These are phyloP conservation scores for Therioaphis trifolii DNA, from an alignment of 2,888 invertebrate genomes.

Conservation along the genomic window DNA sequence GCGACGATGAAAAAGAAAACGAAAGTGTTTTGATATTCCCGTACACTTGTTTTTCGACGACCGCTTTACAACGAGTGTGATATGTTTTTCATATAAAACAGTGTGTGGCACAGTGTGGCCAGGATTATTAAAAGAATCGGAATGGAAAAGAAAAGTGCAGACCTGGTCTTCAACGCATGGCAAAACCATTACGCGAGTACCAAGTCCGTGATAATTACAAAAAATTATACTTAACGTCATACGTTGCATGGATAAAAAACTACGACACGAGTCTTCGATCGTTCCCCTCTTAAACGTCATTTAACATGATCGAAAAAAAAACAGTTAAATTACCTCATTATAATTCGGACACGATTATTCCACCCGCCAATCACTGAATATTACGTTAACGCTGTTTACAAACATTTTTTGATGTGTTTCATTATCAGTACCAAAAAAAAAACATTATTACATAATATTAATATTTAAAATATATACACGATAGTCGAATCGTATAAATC, in stretches of 20 bases:
- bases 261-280: background rate
- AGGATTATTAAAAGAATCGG: conserved; percentile 39
- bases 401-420: background rate
- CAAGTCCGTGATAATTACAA: conserved; percentile 37
- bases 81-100: conserved; percentile 1
- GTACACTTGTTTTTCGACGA: conserved; percentile 5
- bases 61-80: conserved; percentile 4
- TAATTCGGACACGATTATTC: background rate
- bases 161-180: conserved; percentile 50
- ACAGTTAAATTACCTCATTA: background rate
- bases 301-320: background rate
- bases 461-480: too few relatives aligned
- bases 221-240: background rate
- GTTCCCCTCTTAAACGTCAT: background rate
- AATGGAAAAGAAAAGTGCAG: conserved; percentile 58
- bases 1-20: conserved; percentile 48
- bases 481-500: too few relatives aligned
- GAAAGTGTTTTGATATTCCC: conserved; percentile 51
- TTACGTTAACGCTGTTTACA: background rate
- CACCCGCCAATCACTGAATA: background rate
- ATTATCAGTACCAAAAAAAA: background rate
- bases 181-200: conserved; percentile 56
- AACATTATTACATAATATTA: too few relatives aligned
- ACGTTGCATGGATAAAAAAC: background rate
- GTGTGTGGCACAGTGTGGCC: conserved; percentile 6